Percentiles rank a stretch among this genome's conserved stretches.
These are phyloP conservation scores for Tachina lurida DNA, from an alignment of 2,888 invertebrate genomes.

Conservation along the genomic window DNA sequence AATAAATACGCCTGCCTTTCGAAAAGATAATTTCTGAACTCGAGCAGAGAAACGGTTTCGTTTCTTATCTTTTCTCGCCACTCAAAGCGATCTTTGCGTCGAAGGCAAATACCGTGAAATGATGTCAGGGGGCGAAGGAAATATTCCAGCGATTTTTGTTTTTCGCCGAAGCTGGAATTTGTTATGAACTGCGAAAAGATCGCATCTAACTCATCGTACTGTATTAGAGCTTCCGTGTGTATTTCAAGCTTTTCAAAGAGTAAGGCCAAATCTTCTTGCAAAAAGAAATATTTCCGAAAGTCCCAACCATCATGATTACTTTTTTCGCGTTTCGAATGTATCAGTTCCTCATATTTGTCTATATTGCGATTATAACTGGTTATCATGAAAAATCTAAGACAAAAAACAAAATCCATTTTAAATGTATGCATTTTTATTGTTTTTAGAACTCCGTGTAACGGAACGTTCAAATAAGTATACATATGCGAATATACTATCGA, in stretches of 20 bases:
- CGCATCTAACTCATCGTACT: conserved; percentile 98
- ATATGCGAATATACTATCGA: no score
- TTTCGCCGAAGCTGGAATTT: conserved; percentile 94
- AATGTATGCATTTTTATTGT: no score
- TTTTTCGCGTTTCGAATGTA: conserved; percentile 94
- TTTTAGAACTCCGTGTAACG: no score
- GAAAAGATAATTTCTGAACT: conserved; percentile 96
- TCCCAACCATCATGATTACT: conserved; percentile 96
- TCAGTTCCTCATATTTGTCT: conserved; percentile 93
- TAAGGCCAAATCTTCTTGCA: conserved; percentile 97
- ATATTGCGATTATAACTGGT: conserved; percentile 94
- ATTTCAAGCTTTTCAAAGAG: conserved; percentile 96
- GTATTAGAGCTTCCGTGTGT: conserved; percentile 96
- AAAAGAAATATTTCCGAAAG: conserved; percentile 96
- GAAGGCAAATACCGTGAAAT: conserved; percentile 91
- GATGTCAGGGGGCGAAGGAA: conserved; percentile 91
- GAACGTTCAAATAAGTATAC: no score
- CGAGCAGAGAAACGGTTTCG: conserved; percentile 88
- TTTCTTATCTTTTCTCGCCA: conserved; percentile 79
- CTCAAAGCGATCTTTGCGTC: conserved; percentile 85
- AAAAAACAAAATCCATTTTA: conserved; percentile 72
- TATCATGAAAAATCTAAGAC: conserved; percentile 85
- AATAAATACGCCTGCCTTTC: conserved; percentile 95
- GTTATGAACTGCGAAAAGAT: conserved; percentile 98
- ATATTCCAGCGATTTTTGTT: conserved; percentile 92